Conservation (phyloP, 2,797 vertebrate species). For the Lutjanus campechanus region DNA sequence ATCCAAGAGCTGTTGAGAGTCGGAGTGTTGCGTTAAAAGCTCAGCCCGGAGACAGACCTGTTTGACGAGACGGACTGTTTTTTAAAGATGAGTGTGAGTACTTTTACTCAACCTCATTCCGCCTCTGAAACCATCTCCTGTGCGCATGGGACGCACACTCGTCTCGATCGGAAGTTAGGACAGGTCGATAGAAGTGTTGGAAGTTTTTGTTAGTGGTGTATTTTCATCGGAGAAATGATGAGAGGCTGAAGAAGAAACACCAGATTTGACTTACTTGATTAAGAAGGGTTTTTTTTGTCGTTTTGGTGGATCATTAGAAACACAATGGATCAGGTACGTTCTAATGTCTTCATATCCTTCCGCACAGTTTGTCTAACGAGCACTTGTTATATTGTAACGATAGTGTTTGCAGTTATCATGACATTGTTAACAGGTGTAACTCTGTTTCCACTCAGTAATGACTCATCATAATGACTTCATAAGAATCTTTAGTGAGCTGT, state of each 20-base stretch:
- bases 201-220: neutral
- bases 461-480: neutral
- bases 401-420: neutral
- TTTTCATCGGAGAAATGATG: conserved; percentile 41
- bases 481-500: neutral
- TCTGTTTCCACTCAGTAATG: neutral
- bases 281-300: conserved; percentile 1
- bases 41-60: conserved; percentile 68
- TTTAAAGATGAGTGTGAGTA: conserved; percentile 57
- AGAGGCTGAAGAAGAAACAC: conserved; percentile 54
- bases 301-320: conserved; percentile 35
- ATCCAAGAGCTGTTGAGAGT: conserved; percentile 37
- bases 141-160: conserved; percentile 35
- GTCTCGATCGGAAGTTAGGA: neutral
- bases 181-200: neutral
- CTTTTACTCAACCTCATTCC: conserved; percentile 67
- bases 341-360: neutral
- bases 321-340: conserved; percentile 80
- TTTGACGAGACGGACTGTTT: conserved; percentile 78
- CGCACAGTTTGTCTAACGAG: neutral
- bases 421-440: neutral
- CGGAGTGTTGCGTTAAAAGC: conserved; percentile 28
- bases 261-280: neutral
- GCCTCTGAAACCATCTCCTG: conserved; percentile 54
- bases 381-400: neutral